Evolutionary conservation across 2,888 invertebrate species (phyloP), one percentile per base, ranked within the genome.

Genomic region (Agriopis leucophaearia): DNA sequence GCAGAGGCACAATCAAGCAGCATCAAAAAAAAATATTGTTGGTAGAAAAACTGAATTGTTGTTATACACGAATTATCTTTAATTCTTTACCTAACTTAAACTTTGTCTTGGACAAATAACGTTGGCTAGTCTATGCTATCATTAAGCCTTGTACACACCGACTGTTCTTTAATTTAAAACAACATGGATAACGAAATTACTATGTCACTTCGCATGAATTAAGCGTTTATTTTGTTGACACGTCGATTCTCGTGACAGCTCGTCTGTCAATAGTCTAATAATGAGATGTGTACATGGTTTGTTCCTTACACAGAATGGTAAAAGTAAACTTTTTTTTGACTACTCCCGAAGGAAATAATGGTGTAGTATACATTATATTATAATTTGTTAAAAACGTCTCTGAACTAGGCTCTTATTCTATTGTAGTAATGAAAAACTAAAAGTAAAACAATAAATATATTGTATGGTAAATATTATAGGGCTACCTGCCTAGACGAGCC

Each of bases 191-290:
- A 79, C 76, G 77, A 74, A 79, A 78, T 77, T 81, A 27, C 42
- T 42, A 8, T 84, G 81, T 79, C 77, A 82, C 76, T 85, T 84
- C 78, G 73, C 77, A 75, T 77, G 85, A 84, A 85, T 85, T 80
- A 78, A 83, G 81, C 76, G 75, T 68, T 78, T 54, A 64, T 77
- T 74, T 70, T 83, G 79, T 83, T 81, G 75, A 82, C 83, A 79
- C 71, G 81, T 74, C 77, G 79, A 78, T 80, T 81, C 80, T 78
- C 70, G 79, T 77, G 77, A 78, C 81, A 81, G 81, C 74, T 72
- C 66, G 75, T 78, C 73, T 78, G 78, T 78, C 78, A 81, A 83
- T 77, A 80, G 74, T 75, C 78, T 79, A 78, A 81, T 75, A 78
- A 77, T 77, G 73, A 64, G 62, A 69, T 59, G 63, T 66, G 59